phyloP scores from a whole-genome alignment of 2,113 vertebrate species.

The Sander vitreus region DNA sequence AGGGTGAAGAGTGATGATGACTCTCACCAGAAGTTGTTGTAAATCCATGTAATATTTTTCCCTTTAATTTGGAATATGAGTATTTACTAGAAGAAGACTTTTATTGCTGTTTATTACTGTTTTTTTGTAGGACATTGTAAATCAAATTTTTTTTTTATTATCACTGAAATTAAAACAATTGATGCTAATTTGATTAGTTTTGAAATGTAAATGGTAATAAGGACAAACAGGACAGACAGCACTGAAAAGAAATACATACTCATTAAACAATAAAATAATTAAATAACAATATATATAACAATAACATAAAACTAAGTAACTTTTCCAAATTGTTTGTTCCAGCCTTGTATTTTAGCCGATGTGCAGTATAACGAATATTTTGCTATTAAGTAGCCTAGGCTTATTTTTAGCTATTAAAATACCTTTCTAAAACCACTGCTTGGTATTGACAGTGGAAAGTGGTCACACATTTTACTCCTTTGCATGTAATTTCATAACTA shows the following conservation, averaged over 20 bases:
- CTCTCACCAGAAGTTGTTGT: background rate
- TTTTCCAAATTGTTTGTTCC: conserved; percentile 3
- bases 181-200: background rate
- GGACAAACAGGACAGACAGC: background rate
- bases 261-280: conserved; percentile 6
- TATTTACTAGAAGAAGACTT: background rate
- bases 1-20: background rate
- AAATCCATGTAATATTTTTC: background rate
- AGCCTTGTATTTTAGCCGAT: background rate
- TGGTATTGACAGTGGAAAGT: too few species aligned
- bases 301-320: background rate
- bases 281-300: too few species aligned
- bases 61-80: background rate
- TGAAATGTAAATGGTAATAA: background rate
- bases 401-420: background rate
- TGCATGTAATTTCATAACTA: background rate
- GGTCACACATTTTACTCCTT: too few species aligned
- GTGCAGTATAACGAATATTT: background rate
- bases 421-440: too few species aligned
- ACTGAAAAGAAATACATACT: conserved; percentile 1
- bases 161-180: background rate
- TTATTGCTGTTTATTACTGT: conserved; percentile 7
- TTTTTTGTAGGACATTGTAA: background rate
- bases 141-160: background rate
- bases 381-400: background rate